Conservation (phyloP, 2,113 vertebrate genomes). For the Oncorhynchus tshawytscha region DNA sequence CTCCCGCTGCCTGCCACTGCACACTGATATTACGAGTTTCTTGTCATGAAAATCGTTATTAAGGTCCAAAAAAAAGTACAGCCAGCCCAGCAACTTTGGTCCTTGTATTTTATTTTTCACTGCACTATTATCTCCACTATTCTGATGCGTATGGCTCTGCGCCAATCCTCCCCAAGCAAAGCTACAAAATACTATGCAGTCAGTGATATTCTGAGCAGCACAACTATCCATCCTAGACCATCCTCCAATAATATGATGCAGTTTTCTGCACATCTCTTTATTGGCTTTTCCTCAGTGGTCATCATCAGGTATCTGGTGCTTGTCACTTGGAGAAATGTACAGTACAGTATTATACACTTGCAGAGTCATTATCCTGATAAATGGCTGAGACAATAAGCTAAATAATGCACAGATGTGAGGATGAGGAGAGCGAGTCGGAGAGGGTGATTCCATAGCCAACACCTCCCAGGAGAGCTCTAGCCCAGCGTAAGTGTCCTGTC, state of each 20-base stretch:
- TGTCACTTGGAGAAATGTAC: conserved; percentile 48
- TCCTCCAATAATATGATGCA: conserved; percentile 45
- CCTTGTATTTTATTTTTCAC: conserved; percentile 31
- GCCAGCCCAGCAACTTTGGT: conserved; percentile 44
- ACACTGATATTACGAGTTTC: conserved; percentile 38
- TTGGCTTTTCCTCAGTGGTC: conserved; percentile 52
- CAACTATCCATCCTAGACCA: conserved; percentile 43
- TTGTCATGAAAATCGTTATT: conserved; percentile 47
- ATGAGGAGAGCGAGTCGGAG: conserved; percentile 30
- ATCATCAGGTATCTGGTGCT: conserved; percentile 30
- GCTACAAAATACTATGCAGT: conserved; percentile 27
- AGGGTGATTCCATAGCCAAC: conserved; percentile 27
- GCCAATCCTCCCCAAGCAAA: conserved; percentile 37
- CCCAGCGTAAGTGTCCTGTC: conserved; percentile 55
- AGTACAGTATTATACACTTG: conserved; percentile 29
- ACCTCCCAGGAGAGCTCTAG: conserved; percentile 35
- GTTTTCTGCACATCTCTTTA: conserved; percentile 34
- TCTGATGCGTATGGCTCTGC: conserved; percentile 46
- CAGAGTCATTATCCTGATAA: conserved; percentile 49
- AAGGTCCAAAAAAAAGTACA: conserved; percentile 30
- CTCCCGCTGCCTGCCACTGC: conserved; percentile 36
- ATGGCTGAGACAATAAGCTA: conserved; percentile 56
- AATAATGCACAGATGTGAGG: conserved; percentile 52
- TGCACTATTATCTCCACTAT: conserved; percentile 30
- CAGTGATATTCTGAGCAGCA: conserved; percentile 36